phyloP scores from a whole-genome alignment of 2,888 invertebrate genomes.

The Adelognathus sp. region DNA sequence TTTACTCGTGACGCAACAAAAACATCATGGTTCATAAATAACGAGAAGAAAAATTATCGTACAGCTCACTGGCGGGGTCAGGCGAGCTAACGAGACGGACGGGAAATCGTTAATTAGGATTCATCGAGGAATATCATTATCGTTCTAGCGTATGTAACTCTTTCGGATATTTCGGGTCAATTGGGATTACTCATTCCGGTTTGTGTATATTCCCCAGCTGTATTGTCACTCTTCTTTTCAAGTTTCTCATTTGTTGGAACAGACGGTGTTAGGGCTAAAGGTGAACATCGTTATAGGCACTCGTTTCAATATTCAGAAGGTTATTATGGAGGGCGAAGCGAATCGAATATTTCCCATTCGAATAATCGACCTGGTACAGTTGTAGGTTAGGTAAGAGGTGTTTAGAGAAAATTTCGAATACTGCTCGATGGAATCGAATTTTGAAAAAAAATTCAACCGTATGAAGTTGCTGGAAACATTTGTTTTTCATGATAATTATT shows the following conservation, averaged over 20 bases:
- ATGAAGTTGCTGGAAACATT: too few relatives aligned
- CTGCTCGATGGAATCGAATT: too few relatives aligned
- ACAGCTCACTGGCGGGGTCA: neutral
- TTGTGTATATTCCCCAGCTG: neutral
- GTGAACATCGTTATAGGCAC: constrained; percentile 18
- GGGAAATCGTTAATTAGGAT: constrained; percentile 6
- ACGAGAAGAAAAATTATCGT: constrained; percentile 24
- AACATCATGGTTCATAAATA: neutral
- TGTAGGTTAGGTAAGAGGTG: too few relatives aligned
- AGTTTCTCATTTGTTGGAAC: neutral
- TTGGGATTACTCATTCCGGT: constrained; percentile 24
- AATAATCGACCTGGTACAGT: too few relatives aligned
- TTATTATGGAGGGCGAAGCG: constrained; percentile 15
- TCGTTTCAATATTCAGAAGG: constrained; percentile 46
- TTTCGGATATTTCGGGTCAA: constrained; percentile 26
- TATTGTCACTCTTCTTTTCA: neutral
- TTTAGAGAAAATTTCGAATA: too few relatives aligned
- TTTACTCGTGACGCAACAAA: neutral
- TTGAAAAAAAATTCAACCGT: too few relatives aligned
- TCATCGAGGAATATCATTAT: constrained; percentile 18
- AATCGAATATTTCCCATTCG: constrained; percentile 39
- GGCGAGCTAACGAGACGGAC: neutral
- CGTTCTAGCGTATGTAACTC: neutral
- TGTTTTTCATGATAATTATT: too few relatives aligned
- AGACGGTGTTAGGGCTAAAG: constrained; percentile 34